Base-by-base conservation (phyloP, 2,888 invertebrate genomes). In the Drosophila ezoana region DNA sequence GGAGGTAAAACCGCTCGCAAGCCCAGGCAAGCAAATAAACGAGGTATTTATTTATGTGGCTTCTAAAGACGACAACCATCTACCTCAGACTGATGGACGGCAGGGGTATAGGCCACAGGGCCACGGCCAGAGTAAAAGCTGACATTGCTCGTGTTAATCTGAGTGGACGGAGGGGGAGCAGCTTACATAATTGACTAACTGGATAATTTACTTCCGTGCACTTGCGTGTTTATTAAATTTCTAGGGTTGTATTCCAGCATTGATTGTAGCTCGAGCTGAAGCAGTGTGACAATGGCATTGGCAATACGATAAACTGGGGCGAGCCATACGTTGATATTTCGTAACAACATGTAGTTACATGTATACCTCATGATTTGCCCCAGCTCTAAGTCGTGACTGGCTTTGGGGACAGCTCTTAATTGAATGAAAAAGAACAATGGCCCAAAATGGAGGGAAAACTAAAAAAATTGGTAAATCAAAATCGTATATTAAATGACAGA, bases 141-240 rank as follows among this genome's bases (percentile, higher is more conserved):
- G 33, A 38, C 33, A n/a, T 20, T 2, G 18, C 35, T 35, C 48
- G 48, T 20, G 59, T 44, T 28, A 40, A 13, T 51, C 47, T 54
- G 48, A 44, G 52, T 32, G 11, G 33, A n/a, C 23, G 43, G n/a
- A 35, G 43, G 56, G 41, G 56, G 48, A 56, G 45, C 56, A 51
- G 76, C 87, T 65, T 73, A 86, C 82, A 79, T 82, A 82, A 88
- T 88, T 72, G 80, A 88, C 88, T 81, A 86, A 72, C 71, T 69
- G 83, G 61, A 86, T 83, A 87, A 89, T 86, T 79, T 74, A 85
- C 83, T 88, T 89, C 88, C 80, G 77, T 90, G 76, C 75, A 79
- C 81, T 89, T 81, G 79, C 81, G 86, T 90, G 88, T 87, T 88
- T 88, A 88, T 88, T 88, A 88, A 88, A 88, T 89, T 88, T 87